Percentiles rank a stretch among this genome's conserved stretches.
phyloP scores from a whole-genome alignment of 1,140 invertebrate genomes.

The Palaemon carinicauda region DNA sequence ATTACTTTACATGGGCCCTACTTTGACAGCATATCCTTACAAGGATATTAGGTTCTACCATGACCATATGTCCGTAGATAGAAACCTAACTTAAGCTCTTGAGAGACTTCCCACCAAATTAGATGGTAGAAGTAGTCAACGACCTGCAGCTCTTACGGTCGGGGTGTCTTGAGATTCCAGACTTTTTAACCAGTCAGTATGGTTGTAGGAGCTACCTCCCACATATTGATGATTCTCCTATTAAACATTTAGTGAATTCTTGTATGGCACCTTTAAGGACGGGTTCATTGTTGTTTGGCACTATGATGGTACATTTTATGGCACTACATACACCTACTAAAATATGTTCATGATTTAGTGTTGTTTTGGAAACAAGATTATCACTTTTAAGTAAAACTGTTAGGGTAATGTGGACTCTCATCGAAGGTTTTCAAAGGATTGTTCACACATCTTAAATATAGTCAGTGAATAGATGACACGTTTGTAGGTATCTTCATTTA shows the following conservation, averaged over 20 bases:
- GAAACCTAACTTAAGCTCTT: too few species aligned
- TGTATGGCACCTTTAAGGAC: conserved; percentile 42
- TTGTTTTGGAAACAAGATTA: neutral
- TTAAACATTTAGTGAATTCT: neutral
- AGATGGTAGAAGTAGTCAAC: too few species aligned
- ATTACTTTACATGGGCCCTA: too few species aligned
- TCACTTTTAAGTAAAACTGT: neutral
- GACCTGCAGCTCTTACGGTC: too few species aligned
- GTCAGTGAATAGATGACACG: neutral
- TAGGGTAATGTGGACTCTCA: neutral
- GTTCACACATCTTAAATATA: neutral
- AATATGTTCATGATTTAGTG: neutral
- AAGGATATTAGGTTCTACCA: too few species aligned
- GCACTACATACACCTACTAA: conserved; percentile 15
- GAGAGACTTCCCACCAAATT: too few species aligned
- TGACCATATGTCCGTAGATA: too few species aligned
- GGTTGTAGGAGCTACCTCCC: too few species aligned
- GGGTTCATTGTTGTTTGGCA: conserved; percentile 34
- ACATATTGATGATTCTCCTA: neutral
- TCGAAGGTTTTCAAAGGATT: neutral
- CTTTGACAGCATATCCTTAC: too few species aligned
- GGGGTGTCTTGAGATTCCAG: too few species aligned
- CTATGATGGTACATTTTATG: conserved; percentile 13
- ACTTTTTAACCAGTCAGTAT: too few species aligned
- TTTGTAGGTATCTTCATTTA: neutral